Evolutionary conservation across 2,113 vertebrate species (phyloP).

Genomic region (Mystacornis crossleyi): DNA sequence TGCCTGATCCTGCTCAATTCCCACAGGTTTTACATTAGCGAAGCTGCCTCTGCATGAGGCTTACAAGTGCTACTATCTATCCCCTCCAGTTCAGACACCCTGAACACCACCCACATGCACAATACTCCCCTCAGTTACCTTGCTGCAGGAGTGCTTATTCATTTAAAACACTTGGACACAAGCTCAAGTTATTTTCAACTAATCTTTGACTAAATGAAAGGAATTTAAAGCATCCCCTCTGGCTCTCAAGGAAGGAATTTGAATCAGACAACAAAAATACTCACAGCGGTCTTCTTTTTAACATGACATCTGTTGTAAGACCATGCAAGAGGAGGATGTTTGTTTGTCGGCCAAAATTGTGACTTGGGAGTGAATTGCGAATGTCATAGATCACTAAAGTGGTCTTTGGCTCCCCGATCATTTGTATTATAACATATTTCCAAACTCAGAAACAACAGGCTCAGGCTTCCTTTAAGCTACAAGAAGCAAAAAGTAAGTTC

Average conservation of each 20-base stretch:
- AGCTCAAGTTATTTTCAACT: background rate
- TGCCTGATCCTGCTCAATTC: background rate
- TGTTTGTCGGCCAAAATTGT: background rate
- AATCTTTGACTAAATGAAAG: background rate
- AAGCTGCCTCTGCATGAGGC: background rate
- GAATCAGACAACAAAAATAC: background rate
- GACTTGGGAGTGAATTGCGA: background rate
- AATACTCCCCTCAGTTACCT: background rate
- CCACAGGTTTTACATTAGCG: background rate
- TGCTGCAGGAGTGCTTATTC: background rate
- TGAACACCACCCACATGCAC: background rate
- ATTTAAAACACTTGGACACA: background rate
- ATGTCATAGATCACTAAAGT: background rate
- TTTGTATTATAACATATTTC: background rate
- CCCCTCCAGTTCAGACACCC: background rate
- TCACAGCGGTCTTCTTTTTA: background rate
- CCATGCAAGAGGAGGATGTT: background rate
- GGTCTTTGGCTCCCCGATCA: background rate
- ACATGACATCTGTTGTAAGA: background rate
- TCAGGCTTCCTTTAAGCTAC: background rate
- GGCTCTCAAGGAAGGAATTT: background rate
- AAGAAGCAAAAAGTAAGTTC: background rate
- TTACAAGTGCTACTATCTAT: background rate
- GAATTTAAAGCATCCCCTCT: background rate
- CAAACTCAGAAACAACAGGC: background rate